These are phyloP conservation scores for Ophion ventricosus DNA, from an alignment of 2,888 invertebrate genomes.

Conservation along the genomic window DNA sequence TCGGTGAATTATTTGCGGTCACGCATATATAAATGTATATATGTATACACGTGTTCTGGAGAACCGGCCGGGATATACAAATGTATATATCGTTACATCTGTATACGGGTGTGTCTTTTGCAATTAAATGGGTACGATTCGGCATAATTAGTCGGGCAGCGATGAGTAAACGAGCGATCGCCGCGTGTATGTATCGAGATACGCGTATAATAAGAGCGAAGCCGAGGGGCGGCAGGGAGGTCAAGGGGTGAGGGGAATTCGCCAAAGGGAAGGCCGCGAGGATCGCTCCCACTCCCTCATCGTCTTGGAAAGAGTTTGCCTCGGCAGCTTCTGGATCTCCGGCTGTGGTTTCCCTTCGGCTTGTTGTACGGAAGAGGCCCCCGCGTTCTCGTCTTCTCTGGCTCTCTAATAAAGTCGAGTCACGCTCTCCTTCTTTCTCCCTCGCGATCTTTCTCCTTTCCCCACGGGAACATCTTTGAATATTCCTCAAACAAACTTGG, in stretches of 20 bases:
- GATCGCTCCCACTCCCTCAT: slow-evolving; percentile 16
- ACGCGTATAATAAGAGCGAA: slow-evolving; percentile 22
- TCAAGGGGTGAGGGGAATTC: slow-evolving; percentile 47
- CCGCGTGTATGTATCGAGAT: slow-evolving; percentile 24
- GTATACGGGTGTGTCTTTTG: slow-evolving; percentile 6
- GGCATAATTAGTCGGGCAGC: slow-evolving; percentile 39
- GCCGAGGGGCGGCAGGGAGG: no score
- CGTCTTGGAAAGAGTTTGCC: slow-evolving; percentile 37
- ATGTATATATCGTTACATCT: not conserved
- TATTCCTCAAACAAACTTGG: slow-evolving; percentile 75
- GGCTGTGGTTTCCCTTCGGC: slow-evolving; percentile 56
- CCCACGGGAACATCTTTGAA: slow-evolving; percentile 75
- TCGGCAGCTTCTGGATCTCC: slow-evolving; percentile 52
- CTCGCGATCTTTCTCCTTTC: not conserved
- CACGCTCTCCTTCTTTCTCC: slow-evolving; percentile 70
- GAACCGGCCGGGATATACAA: not conserved
- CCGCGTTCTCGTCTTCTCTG: slow-evolving; percentile 44
- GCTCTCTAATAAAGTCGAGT: slow-evolving; percentile 79
- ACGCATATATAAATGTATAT: not conserved
- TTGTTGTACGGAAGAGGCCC: slow-evolving; percentile 36
- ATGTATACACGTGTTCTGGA: not conserved
- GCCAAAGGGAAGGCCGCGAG: slow-evolving; percentile 51
- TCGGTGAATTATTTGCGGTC: not conserved
- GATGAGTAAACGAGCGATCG: slow-evolving; percentile 26
- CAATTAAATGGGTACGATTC: slow-evolving; percentile 36